These are phyloP conservation scores for Eupeodes latifasciatus DNA, from an alignment of 2,888 invertebrate genomes.

Conservation along the genomic window DNA sequence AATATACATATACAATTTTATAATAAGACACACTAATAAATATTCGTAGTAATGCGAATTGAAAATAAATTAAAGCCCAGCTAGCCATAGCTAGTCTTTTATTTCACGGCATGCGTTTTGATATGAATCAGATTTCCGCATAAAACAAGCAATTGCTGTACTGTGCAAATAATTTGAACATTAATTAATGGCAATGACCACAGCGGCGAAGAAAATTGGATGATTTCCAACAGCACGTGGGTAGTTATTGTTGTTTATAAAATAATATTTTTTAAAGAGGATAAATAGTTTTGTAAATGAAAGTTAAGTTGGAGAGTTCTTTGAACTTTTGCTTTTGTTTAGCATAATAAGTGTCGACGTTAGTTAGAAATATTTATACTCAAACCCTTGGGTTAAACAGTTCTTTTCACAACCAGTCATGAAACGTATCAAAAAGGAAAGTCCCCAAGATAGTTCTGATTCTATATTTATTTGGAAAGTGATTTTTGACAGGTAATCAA, in stretches of 20 bases:
- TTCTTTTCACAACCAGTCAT: too few species aligned
- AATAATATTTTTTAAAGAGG: neutral
- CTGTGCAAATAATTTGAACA: neutral
- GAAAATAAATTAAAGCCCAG: neutral
- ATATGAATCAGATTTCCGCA: constrained; percentile 23
- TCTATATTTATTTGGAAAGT: too few species aligned
- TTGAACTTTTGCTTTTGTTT: neutral
- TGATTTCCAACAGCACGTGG: constrained; percentile 19
- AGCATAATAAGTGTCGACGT: too few species aligned
- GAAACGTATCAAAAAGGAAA: too few species aligned
- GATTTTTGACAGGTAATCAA: too few species aligned
- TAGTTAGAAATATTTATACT: too few species aligned
- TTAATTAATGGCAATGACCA: constrained; percentile 10
- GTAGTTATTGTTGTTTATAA: constrained; percentile 5
- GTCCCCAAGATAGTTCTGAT: too few species aligned
- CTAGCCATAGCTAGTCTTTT: neutral
- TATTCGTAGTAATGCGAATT: neutral
- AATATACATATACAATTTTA: neutral
- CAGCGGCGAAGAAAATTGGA: constrained; percentile 21
- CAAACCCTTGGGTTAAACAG: too few species aligned
- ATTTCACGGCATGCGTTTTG: neutral
- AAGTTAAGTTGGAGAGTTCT: neutral
- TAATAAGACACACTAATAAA: neutral
- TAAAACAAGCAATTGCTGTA: constrained; percentile 1
- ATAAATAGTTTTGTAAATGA: constrained; percentile 10